Evolutionary conservation across 2,888 invertebrate genomes (phyloP).

Genomic region (Cyclophora albipunctata): DNA sequence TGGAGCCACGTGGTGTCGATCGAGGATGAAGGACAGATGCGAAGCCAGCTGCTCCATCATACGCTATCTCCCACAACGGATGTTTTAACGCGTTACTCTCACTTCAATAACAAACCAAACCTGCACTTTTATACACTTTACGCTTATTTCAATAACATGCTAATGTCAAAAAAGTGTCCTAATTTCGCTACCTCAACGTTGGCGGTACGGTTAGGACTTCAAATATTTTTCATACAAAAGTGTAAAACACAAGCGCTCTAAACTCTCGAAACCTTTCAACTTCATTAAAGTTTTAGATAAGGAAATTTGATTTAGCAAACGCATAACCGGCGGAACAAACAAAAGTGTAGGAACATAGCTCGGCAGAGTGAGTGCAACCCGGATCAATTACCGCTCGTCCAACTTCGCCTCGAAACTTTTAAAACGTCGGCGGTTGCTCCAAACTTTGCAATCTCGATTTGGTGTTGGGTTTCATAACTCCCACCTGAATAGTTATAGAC

Average conservation of each 20-base stretch:
- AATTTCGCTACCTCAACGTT: too few species aligned
- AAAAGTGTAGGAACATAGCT: slow-evolving; percentile 26
- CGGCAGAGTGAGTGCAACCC: slow-evolving; percentile 38
- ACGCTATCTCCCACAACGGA: slow-evolving; percentile 36
- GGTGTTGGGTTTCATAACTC: slow-evolving; percentile 35
- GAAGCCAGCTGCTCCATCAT: slow-evolving; percentile 50
- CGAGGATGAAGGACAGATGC: slow-evolving; percentile 58
- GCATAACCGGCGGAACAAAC: slow-evolving; percentile 27
- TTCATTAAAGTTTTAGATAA: slow-evolving; percentile 14
- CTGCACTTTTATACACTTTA: too few species aligned
- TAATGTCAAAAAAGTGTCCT: too few species aligned
- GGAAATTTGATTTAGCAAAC: slow-evolving; percentile 17
- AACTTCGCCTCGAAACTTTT: slow-evolving; percentile 40
- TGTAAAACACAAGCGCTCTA: slow-evolving; percentile 5
- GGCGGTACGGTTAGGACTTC: too few species aligned
- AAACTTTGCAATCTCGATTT: slow-evolving; percentile 38
- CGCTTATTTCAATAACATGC: too few species aligned
- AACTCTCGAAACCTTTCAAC: slow-evolving; percentile 17
- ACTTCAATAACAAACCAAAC: slow-evolving; percentile 2
- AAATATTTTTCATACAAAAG: too few species aligned
- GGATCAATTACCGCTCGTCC: slow-evolving; percentile 40
- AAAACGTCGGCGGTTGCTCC: slow-evolving; percentile 31
- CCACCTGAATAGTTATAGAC: slow-evolving; percentile 12
- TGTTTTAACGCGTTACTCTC: slow-evolving; percentile 28
- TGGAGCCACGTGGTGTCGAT: slow-evolving; percentile 39